Conservation (phyloP, 2,797 vertebrate species). For the Clarias laeviceps region DNA sequence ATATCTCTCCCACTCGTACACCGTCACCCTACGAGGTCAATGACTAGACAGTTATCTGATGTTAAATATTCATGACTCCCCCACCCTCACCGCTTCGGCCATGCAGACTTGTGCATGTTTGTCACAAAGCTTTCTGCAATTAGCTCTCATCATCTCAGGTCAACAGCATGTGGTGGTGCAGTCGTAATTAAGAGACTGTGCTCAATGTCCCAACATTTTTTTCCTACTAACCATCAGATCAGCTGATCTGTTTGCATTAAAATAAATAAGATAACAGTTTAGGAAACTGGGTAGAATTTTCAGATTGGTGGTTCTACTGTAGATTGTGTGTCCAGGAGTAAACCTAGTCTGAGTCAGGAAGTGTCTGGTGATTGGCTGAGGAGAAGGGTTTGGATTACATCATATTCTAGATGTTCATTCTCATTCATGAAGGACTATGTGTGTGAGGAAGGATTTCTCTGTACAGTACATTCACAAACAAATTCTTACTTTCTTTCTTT, state of each 20-base stretch:
- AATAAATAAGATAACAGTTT: neutral
- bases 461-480: neutral
- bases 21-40: constrained; percentile 19
- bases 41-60: constrained; percentile 2
- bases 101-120: constrained; percentile 23
- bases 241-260: neutral
- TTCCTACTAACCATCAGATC: neutral
- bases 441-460: neutral
- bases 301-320: neutral
- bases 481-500: neutral
- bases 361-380: too few relatives aligned
- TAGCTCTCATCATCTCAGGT: constrained; percentile 24
- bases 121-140: constrained; percentile 20
- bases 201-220: neutral
- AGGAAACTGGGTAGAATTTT: neutral
- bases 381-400: neutral
- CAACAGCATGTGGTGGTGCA: constrained; percentile 1
- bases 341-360: neutral
- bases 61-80: constrained; percentile 37
- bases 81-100: too few relatives aligned
- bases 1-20: constrained; percentile 1
- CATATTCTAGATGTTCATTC: neutral
- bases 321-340: too few relatives aligned
- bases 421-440: too few relatives aligned
- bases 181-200: constrained; percentile 5